Conservation (phyloP, 1,140 invertebrate species). For the Zaprionus vittiger region DNA sequence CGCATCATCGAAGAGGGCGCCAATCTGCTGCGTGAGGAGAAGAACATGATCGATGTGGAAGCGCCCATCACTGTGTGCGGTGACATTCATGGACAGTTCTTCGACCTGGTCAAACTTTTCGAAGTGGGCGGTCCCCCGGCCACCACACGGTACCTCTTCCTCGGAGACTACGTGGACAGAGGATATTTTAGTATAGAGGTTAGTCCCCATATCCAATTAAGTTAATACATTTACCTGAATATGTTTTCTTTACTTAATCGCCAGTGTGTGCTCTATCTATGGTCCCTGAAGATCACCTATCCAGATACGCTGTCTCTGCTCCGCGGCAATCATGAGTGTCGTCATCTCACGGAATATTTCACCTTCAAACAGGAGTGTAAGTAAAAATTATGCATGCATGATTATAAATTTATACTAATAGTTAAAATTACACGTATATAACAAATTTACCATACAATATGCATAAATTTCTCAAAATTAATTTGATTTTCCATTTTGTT, state of each 20-base stretch:
- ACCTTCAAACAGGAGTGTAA: slow-evolving; percentile 99
- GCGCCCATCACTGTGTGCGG: slow-evolving; percentile 99
- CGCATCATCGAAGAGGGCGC: slow-evolving; percentile 99
- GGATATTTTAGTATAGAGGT: slow-evolving; percentile 99
- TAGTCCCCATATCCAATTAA: slow-evolving; percentile 51
- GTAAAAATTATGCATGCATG: slow-evolving; percentile 61
- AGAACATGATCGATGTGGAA: slow-evolving; percentile 99
- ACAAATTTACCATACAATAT: too few relatives aligned
- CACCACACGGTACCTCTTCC: slow-evolving; percentile 99
- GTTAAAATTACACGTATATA: too few relatives aligned
- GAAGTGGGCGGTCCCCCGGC: slow-evolving; percentile 99
- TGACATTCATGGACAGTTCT: slow-evolving; percentile 99
- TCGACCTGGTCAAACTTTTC: slow-evolving; percentile 99
- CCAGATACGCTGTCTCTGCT: slow-evolving; percentile 98
- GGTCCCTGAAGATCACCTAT: slow-evolving; percentile 99
- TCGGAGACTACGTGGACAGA: slow-evolving; percentile 99
- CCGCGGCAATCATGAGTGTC: slow-evolving; percentile 99
- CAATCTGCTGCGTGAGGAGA: slow-evolving; percentile 96
- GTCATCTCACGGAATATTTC: slow-evolving; percentile 99
- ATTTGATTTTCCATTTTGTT: too few relatives aligned
- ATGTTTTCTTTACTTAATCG: not conserved
- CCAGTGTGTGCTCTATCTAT: slow-evolving; percentile 99
- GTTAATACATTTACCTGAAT: not conserved
- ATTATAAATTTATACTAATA: too few relatives aligned
- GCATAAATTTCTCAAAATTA: too few relatives aligned